Conservation (phyloP, 2,888 invertebrate genomes). For the Synergus japonicus region DNA sequence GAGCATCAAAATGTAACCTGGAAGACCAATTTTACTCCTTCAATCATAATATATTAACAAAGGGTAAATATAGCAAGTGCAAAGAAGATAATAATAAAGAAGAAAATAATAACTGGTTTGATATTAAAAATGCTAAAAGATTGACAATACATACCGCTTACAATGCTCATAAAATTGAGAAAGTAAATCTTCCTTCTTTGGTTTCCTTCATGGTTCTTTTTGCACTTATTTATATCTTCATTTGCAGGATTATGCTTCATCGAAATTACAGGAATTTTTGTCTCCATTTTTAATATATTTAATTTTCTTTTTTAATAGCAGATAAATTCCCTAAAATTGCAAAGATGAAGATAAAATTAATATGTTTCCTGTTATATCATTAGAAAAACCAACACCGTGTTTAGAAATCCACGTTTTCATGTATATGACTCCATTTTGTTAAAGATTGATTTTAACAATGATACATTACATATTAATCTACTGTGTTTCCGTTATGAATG, state of each 20-base stretch:
- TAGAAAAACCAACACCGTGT: no score
- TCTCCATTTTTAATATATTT: background rate
- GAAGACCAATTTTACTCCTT: background rate
- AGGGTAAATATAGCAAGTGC: no score
- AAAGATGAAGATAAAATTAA: background rate
- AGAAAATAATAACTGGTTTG: no score
- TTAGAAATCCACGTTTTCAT: no score
- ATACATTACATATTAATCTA: no score
- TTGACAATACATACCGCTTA: background rate
- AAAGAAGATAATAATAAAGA: no score
- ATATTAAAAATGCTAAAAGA: no score
- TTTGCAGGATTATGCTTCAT: background rate
- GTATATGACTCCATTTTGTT: no score
- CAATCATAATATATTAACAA: background rate
- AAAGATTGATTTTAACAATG: background rate
- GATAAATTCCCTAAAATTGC: background rate
- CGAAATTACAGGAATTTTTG: background rate
- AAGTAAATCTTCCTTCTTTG: background rate
- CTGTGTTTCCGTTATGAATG: background rate
- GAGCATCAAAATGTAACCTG: slow-evolving; percentile 65
- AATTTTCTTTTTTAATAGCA: background rate
- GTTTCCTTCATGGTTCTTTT: background rate
- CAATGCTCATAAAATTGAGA: background rate
- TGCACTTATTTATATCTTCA: background rate
- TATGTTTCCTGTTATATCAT: no score